phyloP scores from a whole-genome alignment of 2,888 invertebrate genomes.

The Lithophane ornitopus region DNA sequence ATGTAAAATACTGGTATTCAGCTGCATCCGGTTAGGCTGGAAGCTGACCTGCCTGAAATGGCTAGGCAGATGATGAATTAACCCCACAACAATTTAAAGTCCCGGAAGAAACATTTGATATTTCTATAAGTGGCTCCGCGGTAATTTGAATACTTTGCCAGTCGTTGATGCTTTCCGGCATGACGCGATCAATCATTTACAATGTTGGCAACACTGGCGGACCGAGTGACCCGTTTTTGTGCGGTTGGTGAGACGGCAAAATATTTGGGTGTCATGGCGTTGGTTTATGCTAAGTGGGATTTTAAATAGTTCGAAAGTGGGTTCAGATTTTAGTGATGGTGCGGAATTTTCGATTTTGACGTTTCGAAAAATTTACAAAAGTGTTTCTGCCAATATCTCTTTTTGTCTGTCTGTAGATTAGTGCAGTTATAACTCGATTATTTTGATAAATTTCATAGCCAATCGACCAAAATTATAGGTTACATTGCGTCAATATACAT shows the following conservation, averaged over 20 bases:
- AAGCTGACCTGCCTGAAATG: no score
- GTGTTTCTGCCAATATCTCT: no score
- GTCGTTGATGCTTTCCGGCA: conserved; percentile 58
- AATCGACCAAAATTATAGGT: no score
- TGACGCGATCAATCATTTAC: conserved; percentile 57
- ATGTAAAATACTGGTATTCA: no score
- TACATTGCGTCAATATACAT: no score
- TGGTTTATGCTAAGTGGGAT: conserved; percentile 17
- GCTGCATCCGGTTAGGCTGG: no score
- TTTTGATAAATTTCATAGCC: no score
- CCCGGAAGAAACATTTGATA: conserved; percentile 45
- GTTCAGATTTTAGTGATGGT: not conserved
- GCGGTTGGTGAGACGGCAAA: conserved; percentile 43
- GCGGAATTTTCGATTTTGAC: not conserved
- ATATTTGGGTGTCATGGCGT: conserved; percentile 34
- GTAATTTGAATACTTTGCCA: conserved; percentile 49
- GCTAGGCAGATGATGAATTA: no score
- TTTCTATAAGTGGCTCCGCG: conserved; percentile 51
- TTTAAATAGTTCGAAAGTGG: not conserved
- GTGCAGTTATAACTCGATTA: no score
- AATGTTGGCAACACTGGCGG: conserved; percentile 49
- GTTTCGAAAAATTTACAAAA: no score
- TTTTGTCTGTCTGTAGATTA: no score
- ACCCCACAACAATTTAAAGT: conserved; percentile 16
- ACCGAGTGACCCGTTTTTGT: conserved; percentile 61